Base-by-base conservation (phyloP, 2,888 invertebrate genomes). In the Diabrotica balteata region DNA sequence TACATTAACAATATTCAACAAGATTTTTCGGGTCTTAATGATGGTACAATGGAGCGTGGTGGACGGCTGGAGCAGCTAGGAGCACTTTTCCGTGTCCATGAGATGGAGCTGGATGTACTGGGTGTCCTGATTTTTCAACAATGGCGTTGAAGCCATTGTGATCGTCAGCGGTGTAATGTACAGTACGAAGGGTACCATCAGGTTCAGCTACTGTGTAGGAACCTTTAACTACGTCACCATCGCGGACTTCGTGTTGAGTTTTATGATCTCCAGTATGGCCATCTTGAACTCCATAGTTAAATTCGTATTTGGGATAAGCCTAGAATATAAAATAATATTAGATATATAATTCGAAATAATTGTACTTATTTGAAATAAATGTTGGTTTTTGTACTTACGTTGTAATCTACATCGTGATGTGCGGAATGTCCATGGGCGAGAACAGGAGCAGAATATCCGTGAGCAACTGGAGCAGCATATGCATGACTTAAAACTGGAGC, bases 271-370 rank as follows among this genome's bases (percentile, higher is more conserved):
- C 88, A 5, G 87, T 88, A 78, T 88, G 88, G 77, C 87, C 87
- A 78, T 88, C 88, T 69, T 87, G 86, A 43, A 88, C 88, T 57
- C 88, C 88, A 72, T 88, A 88, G 76, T 75, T 75, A 72, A 72
- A 78, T 87, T 88, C 84, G 78, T 88, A 88, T 79, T 88, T 88
- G 52, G 90, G 90, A 76, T 89, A 89, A 42, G 77, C 76, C 67
- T 32, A 32, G 5, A 32, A 32, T 32, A 32, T 32, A 32, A 2
- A 32, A 32, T 32, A 2, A 32, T 32, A 17, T 17, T 0, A 32
- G 32, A 32, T 32, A 32, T 32, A 32, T 5, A 4, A 5, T 32
- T 32, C 4, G 3, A 32, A 32, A 32, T 32, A 4, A 32, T 32
- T 32, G 4, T 32, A 32, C 2, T 32, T 5, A 32, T 32, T 32